Evolutionary conservation across 2,888 invertebrate species (phyloP).

Genomic region (Sisyra terminalis): DNA sequence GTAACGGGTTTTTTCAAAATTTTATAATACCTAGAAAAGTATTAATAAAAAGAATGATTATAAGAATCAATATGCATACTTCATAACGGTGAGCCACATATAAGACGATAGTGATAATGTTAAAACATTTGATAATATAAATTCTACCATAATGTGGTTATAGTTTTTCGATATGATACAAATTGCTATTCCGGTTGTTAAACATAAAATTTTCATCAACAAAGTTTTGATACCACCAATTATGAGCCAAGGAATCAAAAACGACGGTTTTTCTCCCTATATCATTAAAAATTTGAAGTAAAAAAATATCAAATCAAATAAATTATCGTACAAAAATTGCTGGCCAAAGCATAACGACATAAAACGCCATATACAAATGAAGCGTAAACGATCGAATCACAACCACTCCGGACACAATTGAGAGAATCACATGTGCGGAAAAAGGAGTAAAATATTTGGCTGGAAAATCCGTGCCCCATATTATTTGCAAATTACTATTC

Average conservation of each 20-base stretch:
- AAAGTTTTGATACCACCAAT: slow-evolving; percentile 29
- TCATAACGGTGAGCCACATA: slow-evolving; percentile 1
- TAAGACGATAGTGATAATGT: not conserved
- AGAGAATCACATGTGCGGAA: slow-evolving; percentile 27
- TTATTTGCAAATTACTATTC: slow-evolving; percentile 35
- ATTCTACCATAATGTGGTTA: not conserved
- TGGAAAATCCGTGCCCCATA: slow-evolving; percentile 29
- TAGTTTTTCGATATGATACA: slow-evolving; percentile 1
- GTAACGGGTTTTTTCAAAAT: slow-evolving; percentile 11
- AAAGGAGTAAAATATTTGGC: slow-evolving; percentile 17
- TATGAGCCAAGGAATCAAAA: slow-evolving; percentile 32
- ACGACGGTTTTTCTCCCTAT: slow-evolving; percentile 30
- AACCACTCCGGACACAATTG: slow-evolving; percentile 33
- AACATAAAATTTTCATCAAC: slow-evolving; percentile 20
- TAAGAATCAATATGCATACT: not conserved
- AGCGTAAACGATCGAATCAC: slow-evolving; percentile 36
- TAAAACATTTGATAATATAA: not conserved
- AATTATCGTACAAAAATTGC: slow-evolving; percentile 29
- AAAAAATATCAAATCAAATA: slow-evolving; percentile 1
- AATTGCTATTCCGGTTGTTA: not conserved
- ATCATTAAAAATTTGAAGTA: slow-evolving; percentile 2
- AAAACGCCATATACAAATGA: slow-evolving; percentile 35
- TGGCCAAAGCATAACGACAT: slow-evolving; percentile 38
- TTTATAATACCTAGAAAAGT: slow-evolving; percentile 13
- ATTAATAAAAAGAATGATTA: not conserved